Evolutionary conservation across 2,888 invertebrate genomes (phyloP).

Genomic region (Orchesellides sinensis): DNA sequence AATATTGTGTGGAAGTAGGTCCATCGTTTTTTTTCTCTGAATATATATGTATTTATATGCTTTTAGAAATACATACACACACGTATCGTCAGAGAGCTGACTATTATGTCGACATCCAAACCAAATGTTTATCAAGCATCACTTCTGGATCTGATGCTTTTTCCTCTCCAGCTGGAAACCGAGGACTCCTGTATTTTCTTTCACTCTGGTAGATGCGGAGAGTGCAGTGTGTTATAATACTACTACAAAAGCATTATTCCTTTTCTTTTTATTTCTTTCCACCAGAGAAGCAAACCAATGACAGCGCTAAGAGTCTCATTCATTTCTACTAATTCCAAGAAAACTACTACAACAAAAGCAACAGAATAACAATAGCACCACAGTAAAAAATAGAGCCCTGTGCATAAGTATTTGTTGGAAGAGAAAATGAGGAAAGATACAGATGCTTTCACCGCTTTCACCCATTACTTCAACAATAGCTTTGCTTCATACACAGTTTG

Average conservation of each 20-base stretch:
- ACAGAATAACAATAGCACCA: slow-evolving; percentile 41
- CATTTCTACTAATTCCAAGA: slow-evolving; percentile 56
- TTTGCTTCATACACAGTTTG: not conserved
- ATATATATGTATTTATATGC: not conserved
- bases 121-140: slow-evolving; percentile 36
- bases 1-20: not conserved
- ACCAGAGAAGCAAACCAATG: slow-evolving; percentile 40
- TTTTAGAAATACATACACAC: not conserved
- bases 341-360: slow-evolving; percentile 51
- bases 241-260: not conserved
- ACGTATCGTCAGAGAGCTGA: not conserved
- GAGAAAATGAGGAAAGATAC: slow-evolving; percentile 32
- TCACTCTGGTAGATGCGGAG: too few species aligned
- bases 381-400: slow-evolving; percentile 30
- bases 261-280: slow-evolving; percentile 8
- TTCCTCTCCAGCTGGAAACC: not conserved
- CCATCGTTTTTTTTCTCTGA: too few species aligned
- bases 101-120: not conserved
- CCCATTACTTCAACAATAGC: slow-evolving; percentile 12
- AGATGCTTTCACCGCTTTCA: slow-evolving; percentile 41
- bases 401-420: slow-evolving; percentile 22
- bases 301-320: slow-evolving; percentile 49
- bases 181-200: not conserved
- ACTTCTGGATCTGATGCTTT: slow-evolving; percentile 8
- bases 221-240: too few species aligned